Conservation (phyloP, 2,888 invertebrate genomes). For the Tortricodes alternella region DNA sequence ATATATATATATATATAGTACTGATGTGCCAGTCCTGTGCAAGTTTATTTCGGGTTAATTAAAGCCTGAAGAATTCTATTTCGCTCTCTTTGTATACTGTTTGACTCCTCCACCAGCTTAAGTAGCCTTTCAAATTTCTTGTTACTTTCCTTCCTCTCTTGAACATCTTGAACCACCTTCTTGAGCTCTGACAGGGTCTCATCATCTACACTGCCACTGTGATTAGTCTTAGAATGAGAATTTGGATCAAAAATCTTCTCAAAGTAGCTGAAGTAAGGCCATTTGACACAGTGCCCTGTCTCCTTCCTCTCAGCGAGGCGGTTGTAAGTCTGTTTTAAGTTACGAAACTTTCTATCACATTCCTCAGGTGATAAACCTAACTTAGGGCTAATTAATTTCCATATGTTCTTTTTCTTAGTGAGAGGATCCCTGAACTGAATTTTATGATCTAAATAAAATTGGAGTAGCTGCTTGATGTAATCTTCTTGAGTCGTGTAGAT, state of each 20-base stretch:
- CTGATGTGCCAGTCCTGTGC: neutral
- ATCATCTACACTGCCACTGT: constrained; percentile 41
- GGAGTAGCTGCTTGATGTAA: constrained; percentile 63
- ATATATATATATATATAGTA: too few relatives aligned
- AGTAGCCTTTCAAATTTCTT: constrained; percentile 64
- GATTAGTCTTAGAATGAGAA: constrained; percentile 30
- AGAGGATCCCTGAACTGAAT: constrained; percentile 64
- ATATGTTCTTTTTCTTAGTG: constrained; percentile 63
- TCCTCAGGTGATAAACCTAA: constrained; percentile 63
- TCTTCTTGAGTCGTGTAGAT: constrained; percentile 51
- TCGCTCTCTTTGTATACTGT: constrained; percentile 67
- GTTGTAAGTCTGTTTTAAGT: constrained; percentile 71
- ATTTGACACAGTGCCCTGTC: constrained; percentile 58
- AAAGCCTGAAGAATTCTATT: constrained; percentile 67
- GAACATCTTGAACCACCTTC: constrained; percentile 43
- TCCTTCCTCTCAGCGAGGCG: constrained; percentile 58
- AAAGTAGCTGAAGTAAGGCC: constrained; percentile 71
- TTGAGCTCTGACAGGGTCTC: constrained; percentile 54
- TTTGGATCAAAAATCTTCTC: constrained; percentile 62
- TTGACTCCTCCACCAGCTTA: constrained; percentile 63
- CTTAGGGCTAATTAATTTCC: constrained; percentile 58
- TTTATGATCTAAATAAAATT: constrained; percentile 66
- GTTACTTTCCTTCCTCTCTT: constrained; percentile 52
- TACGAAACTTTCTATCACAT: constrained; percentile 72
- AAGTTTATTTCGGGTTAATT: constrained; percentile 47